Percentiles rank a stretch among this genome's conserved stretches.
Evolutionary conservation across 2,888 invertebrate genomes (phyloP).

Genomic region (Platynereis dumerilii): DNA sequence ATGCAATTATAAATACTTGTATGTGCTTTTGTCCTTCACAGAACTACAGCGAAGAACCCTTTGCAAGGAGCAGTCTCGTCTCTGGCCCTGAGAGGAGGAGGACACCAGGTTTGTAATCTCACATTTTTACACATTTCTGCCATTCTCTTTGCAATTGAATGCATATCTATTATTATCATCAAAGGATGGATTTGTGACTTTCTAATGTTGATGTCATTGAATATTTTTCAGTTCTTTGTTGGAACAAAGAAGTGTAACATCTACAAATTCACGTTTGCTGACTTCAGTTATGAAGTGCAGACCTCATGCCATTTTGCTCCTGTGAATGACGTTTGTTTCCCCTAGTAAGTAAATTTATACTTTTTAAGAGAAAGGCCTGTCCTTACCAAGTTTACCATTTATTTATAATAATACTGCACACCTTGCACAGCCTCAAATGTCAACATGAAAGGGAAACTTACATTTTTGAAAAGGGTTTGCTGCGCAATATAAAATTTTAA

Average conservation of each 20-base stretch:
- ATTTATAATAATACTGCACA: too few species aligned
- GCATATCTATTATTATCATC: too few species aligned
- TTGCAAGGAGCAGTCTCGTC: slow-evolving; percentile 75
- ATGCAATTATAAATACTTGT: too few species aligned
- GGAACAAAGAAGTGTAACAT: slow-evolving; percentile 84
- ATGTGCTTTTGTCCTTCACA: neutral
- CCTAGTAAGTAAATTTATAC: slow-evolving; percentile 69
- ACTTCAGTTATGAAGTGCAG: slow-evolving; percentile 74
- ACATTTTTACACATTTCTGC: too few species aligned
- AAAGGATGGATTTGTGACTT: too few species aligned
- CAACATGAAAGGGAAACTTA: too few species aligned
- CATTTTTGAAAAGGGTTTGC: too few species aligned
- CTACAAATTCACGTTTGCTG: slow-evolving; percentile 73
- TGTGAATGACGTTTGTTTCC: slow-evolving; percentile 84
- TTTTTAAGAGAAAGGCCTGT: neutral
- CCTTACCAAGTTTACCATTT: neutral
- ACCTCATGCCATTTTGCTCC: slow-evolving; percentile 83
- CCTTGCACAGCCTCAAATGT: too few species aligned
- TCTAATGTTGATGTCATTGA: too few species aligned
- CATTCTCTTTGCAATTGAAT: too few species aligned
- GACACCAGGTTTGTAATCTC: slow-evolving; percentile 56
- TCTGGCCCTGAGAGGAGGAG: slow-evolving; percentile 65
- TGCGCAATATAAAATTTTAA: too few species aligned
- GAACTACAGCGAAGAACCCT: slow-evolving; percentile 54
- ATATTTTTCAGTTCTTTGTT: slow-evolving; percentile 69